Percentiles rank a stretch among this genome's conserved stretches.
phyloP scores from a whole-genome alignment of 1,140 invertebrate genomes.

The Chrysomallon squamiferum region DNA sequence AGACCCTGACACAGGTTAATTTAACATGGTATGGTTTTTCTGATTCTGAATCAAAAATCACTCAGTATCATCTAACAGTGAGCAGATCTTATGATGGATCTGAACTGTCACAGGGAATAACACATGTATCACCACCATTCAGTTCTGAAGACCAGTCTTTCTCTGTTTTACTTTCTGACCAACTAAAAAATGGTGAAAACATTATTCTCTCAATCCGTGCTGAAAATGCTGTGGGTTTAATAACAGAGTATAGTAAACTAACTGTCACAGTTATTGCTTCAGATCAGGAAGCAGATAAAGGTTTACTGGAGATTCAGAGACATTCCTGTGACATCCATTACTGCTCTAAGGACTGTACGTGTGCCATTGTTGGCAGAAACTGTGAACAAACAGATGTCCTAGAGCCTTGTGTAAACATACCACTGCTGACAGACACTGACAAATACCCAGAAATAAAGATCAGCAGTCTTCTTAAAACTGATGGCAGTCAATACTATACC shows the following conservation, averaged over 20 bases:
- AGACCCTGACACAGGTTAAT: conserved; percentile 4
- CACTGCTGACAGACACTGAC: not conserved
- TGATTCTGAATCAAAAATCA: conserved; percentile 31
- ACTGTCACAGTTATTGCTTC: not conserved
- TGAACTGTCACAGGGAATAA: conserved; percentile 21
- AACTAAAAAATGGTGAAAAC: not conserved
- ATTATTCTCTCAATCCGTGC: not conserved
- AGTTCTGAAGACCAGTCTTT: not conserved
- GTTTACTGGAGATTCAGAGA: conserved; percentile 15
- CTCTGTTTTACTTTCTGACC: conserved; percentile 2
- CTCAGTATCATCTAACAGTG: conserved; percentile 21
- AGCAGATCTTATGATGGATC: conserved; percentile 20
- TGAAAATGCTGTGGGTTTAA: not conserved
- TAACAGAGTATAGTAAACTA: not conserved
- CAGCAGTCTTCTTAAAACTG: not conserved
- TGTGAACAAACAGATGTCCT: conserved; percentile 5
- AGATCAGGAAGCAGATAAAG: not conserved
- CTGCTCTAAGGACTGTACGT: conserved; percentile 38
- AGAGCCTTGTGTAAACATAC: not conserved
- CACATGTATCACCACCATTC: conserved; percentile 2
- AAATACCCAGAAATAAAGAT: not conserved
- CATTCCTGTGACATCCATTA: conserved; percentile 29
- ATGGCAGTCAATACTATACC: too few species aligned
- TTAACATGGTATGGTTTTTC: conserved; percentile 30
- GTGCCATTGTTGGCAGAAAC: conserved; percentile 26